phyloP scores from a whole-genome alignment of 2,888 invertebrate genomes.

The Ophioninae sp. region DNA sequence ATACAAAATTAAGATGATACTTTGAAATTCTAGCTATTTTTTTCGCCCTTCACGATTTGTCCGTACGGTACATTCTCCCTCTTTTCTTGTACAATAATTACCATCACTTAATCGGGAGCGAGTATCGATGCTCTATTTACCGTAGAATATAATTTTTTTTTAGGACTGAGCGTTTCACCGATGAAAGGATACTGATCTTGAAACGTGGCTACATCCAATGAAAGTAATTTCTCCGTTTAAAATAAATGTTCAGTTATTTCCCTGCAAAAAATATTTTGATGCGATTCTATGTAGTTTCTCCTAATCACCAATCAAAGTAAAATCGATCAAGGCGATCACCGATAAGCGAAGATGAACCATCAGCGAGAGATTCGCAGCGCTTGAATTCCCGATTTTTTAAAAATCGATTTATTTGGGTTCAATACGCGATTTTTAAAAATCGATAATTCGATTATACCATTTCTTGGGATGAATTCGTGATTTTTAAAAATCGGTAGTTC shows the following conservation, averaged over 20 bases:
- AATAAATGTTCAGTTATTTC: neutral
- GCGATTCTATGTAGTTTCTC: neutral
- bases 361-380: too few relatives aligned
- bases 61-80: slow-evolving; percentile 13
- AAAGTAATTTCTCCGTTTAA: neutral
- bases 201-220: neutral
- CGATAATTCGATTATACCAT: too few relatives aligned
- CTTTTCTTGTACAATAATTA: slow-evolving; percentile 23
- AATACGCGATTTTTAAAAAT: too few relatives aligned
- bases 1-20: slow-evolving; percentile 27
- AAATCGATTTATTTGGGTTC: too few relatives aligned
- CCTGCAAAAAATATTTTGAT: neutral
- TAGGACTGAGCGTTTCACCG: neutral
- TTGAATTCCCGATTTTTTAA: slow-evolving; percentile 23
- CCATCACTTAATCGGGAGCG: slow-evolving; percentile 41
- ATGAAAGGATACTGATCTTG: neutral
- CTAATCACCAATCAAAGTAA: neutral
- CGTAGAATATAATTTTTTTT: neutral
- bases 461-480: too few relatives aligned
- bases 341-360: too few relatives aligned
- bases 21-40: slow-evolving; percentile 39
- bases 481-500: too few relatives aligned
- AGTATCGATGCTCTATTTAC: slow-evolving; percentile 18
- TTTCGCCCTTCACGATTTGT: neutral
- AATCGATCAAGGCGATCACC: neutral